Conservation (phyloP, 2,888 invertebrate species). For the Polylopha cassiicola region DNA sequence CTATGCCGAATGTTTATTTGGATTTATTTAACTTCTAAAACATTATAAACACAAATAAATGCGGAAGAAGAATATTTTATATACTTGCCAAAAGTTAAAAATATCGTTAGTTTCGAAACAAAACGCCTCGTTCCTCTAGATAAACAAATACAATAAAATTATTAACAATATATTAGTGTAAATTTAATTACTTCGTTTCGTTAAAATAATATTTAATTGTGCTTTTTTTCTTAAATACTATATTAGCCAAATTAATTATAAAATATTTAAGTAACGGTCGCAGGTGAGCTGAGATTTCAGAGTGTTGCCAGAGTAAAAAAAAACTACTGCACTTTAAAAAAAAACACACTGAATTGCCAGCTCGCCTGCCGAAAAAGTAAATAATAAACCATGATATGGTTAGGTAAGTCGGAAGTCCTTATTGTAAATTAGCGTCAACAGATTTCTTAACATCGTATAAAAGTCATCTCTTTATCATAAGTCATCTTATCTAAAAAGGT, state of each 20-base stretch:
- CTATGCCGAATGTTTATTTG: conserved; percentile 77
- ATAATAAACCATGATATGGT: conserved; percentile 62
- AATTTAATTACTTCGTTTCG: conserved; percentile 48
- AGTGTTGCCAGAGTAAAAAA: conserved; percentile 48
- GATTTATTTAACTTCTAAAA: conserved; percentile 70
- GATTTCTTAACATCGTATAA: conserved; percentile 76
- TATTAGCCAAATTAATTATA: conserved; percentile 67
- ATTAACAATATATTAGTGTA: conserved; percentile 75
- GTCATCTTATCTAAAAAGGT: conserved; percentile 75
- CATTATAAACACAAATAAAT: conserved; percentile 74
- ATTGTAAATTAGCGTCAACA: conserved; percentile 71
- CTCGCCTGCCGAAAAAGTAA: conserved; percentile 32
- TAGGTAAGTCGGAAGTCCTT: conserved; percentile 71
- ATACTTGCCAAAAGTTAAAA: conserved; percentile 36
- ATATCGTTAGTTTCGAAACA: conserved; percentile 51
- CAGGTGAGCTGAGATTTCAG: conserved; percentile 32
- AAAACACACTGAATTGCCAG: conserved; percentile 31
- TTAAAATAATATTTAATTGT: conserved; percentile 69
- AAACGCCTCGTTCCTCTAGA: conserved; percentile 48
- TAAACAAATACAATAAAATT: conserved; percentile 69
- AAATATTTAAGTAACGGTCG: conserved; percentile 40
- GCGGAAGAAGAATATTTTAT: conserved; percentile 54
- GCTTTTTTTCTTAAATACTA: conserved; percentile 69
- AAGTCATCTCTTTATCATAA: conserved; percentile 75
- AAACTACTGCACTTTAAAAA: conserved; percentile 30